A percentile compares a stretch with the other conserved stretches of the same genome.
These are phyloP conservation scores for Saguinus midas DNA, from an alignment of 2,113 vertebrate genomes.

Conservation along the genomic window DNA sequence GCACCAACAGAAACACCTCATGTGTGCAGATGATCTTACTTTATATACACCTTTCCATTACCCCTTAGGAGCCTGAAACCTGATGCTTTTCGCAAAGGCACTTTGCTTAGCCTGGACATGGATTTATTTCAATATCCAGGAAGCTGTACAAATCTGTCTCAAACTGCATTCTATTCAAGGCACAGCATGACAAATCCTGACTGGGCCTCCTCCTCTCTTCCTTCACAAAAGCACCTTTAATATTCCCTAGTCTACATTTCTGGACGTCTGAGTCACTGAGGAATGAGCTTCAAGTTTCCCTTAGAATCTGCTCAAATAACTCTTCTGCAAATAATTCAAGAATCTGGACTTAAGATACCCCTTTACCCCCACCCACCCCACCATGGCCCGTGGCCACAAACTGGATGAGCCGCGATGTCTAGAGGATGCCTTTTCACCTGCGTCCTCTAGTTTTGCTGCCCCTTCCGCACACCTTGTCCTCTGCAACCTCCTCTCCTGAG, in stretches of 20 bases:
- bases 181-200: not conserved
- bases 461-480: not conserved
- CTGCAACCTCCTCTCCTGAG: not conserved
- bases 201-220: constrained; percentile 16
- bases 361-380: not conserved
- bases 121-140: not conserved
- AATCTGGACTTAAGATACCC: not conserved
- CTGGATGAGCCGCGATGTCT: not conserved
- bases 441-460: not conserved
- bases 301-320: not conserved
- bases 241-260: constrained; percentile 48
- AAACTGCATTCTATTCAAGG: not conserved
- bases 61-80: not conserved
- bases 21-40: not conserved
- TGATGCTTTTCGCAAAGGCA: not conserved
- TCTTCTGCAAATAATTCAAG: not conserved
- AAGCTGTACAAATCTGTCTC: constrained; percentile 55
- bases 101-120: not conserved
- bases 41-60: not conserved
- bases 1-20: not conserved
- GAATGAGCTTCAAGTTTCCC: constrained; percentile 29
- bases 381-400: not conserved
- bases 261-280: constrained; percentile 59
- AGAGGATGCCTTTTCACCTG: not conserved
- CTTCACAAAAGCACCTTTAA: constrained; percentile 1